Conservation (phyloP, 2,113 vertebrate genomes). For the Lipotes vexillifer region DNA sequence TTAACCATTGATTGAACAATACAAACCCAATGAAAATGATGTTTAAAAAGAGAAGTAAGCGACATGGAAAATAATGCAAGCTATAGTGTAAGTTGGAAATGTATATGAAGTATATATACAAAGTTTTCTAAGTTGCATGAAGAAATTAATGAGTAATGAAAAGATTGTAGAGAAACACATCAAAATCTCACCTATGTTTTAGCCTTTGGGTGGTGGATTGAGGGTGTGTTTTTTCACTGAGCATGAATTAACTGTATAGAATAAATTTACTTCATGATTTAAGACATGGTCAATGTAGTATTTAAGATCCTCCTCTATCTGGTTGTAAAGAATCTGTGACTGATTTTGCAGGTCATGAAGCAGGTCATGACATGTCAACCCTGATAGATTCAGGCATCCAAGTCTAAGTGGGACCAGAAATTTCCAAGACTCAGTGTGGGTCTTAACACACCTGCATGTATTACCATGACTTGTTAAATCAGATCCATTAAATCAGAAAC, state of each 20-base stretch:
- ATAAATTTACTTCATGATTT: neutral
- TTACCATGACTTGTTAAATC: no score
- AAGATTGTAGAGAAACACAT: neutral
- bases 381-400: neutral
- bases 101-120: neutral
- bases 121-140: neutral
- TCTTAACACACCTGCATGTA: neutral
- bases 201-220: neutral
- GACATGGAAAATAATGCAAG: neutral
- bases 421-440: neutral
- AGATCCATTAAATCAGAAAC: neutral
- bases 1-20: neutral
- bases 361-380: neutral
- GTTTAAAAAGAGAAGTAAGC: neutral
- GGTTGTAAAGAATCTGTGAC: neutral
- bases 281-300: neutral
- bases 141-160: neutral
- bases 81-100: neutral
- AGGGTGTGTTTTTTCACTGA: neutral
- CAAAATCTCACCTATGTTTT: neutral
- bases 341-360: neutral
- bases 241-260: neutral
- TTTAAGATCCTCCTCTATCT: neutral
- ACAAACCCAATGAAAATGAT: neutral
- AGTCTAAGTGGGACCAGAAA: fast-evolving